A percentile compares a stretch with the other conserved stretches of the same genome.
phyloP scores from a whole-genome alignment of 2,797 vertebrate species.

The Pipistrellus kuhlii region DNA sequence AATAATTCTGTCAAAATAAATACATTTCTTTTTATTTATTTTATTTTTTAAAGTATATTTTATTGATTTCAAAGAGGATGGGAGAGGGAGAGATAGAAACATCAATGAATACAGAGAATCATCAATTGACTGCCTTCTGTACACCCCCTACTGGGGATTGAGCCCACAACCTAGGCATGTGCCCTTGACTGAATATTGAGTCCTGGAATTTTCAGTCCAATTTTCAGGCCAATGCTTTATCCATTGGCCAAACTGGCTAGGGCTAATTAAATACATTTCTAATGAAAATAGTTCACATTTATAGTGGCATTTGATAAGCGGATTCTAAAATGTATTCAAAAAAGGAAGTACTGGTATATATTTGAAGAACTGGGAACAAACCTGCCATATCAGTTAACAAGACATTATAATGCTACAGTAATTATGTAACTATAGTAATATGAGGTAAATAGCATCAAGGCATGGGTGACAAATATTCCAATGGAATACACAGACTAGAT shows the following conservation, averaged over 20 bases:
- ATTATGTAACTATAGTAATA: background rate
- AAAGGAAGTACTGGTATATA: constrained; percentile 44
- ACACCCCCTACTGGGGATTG: too few species aligned
- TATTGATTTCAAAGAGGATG: too few species aligned
- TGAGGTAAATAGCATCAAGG: background rate
- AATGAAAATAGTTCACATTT: constrained; percentile 28
- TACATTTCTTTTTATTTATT: background rate
- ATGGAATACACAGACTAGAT: background rate
- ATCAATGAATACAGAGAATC: too few species aligned
- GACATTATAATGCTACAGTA: background rate
- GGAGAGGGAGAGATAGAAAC: too few species aligned
- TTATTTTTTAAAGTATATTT: too few species aligned
- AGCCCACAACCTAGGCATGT: too few species aligned
- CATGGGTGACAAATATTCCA: background rate
- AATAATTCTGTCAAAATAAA: constrained; percentile 12
- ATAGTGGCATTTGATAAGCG: constrained; percentile 24
- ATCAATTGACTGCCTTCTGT: too few species aligned
- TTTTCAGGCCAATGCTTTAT: too few species aligned
- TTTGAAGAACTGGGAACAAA: constrained; percentile 34
- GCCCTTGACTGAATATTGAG: too few species aligned
- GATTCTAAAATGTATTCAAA: constrained; percentile 30
- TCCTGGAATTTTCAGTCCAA: too few species aligned
- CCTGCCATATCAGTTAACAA: background rate
- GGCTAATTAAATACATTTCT: background rate
- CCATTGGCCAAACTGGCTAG: too few species aligned